Percentiles rank a stretch among this genome's conserved stretches.
These are phyloP conservation scores for Echinometra lucunter DNA, from an alignment of 53 echinoderm and acorn worm genomes.

Conservation along the genomic window DNA sequence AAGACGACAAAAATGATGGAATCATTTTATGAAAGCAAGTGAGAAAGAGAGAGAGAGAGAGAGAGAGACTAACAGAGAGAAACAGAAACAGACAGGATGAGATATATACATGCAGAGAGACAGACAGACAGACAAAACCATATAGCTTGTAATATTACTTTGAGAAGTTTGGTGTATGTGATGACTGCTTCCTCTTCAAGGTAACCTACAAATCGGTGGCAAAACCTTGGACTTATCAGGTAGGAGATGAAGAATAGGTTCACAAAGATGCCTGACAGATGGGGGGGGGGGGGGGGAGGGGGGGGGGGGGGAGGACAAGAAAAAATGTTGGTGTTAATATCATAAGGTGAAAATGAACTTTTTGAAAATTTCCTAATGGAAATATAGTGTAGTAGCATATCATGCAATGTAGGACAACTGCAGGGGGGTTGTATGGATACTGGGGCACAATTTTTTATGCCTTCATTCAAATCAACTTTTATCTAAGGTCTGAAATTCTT, in stretches of 20 bases:
- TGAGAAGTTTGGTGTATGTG: constrained; percentile 89
- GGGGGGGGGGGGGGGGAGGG: too few species aligned
- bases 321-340: too few species aligned
- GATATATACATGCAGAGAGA: neutral
- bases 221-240: constrained; percentile 89
- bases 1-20: too few species aligned
- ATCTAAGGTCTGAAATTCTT: too few species aligned
- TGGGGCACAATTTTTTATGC: too few species aligned
- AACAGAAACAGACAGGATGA: neutral
- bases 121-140: neutral
- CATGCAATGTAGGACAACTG: too few species aligned
- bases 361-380: neutral
- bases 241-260: constrained; percentile 87
- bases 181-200: constrained; percentile 95
- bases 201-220: constrained; percentile 96
- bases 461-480: too few species aligned
- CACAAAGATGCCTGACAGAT: constrained; percentile 80
- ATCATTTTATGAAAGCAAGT: neutral
- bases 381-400: neutral
- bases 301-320: too few species aligned
- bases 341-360: neutral
- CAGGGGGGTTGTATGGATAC: too few species aligned
- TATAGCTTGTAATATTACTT: constrained; percentile 69
- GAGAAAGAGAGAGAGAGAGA: neutral
- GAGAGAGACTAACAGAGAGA: neutral